A percentile compares a stretch with the other conserved stretches of the same genome.
Evolutionary conservation across 2,113 vertebrate species (phyloP).

Genomic region (Neomonachus schauinslandi): DNA sequence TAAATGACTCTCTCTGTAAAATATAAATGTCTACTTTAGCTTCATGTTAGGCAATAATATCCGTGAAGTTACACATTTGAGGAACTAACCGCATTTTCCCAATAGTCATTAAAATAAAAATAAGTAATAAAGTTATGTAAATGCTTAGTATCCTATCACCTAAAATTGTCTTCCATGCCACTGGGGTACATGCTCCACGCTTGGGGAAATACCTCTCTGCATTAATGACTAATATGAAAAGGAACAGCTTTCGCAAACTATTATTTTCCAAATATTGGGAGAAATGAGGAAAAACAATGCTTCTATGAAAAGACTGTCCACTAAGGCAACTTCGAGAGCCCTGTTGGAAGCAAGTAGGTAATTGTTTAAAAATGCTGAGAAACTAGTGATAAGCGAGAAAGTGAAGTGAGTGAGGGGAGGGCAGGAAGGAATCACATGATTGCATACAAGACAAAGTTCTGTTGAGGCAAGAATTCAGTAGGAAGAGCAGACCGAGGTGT

Average conservation of each 20-base stretch:
- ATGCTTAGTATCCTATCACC: neutral
- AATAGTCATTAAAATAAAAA: conserved; percentile 63
- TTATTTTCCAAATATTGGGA: neutral
- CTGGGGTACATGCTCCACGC: neutral
- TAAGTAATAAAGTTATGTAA: conserved; percentile 42
- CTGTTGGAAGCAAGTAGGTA: neutral
- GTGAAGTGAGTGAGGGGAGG: neutral
- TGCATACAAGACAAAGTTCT: neutral
- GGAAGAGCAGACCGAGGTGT: neutral
- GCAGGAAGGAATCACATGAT: neutral
- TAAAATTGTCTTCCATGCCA: neutral
- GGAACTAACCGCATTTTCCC: conserved; percentile 46
- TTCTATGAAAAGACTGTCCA: neutral
- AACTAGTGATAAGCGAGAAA: neutral
- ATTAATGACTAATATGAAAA: conserved; percentile 5
- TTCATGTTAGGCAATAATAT: conserved; percentile 6
- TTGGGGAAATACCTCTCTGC: neutral
- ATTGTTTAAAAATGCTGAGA: neutral
- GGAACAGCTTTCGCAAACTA: neutral
- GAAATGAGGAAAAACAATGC: neutral
- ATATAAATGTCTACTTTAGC: conserved; percentile 43
- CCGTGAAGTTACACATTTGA: conserved; percentile 51
- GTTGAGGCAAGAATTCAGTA: neutral
- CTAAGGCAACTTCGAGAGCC: neutral
- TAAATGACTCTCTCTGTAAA: conserved; percentile 47